These are phyloP conservation scores for Abscondita cerata DNA, from an alignment of 2,888 invertebrate species.

Conservation along the genomic window DNA sequence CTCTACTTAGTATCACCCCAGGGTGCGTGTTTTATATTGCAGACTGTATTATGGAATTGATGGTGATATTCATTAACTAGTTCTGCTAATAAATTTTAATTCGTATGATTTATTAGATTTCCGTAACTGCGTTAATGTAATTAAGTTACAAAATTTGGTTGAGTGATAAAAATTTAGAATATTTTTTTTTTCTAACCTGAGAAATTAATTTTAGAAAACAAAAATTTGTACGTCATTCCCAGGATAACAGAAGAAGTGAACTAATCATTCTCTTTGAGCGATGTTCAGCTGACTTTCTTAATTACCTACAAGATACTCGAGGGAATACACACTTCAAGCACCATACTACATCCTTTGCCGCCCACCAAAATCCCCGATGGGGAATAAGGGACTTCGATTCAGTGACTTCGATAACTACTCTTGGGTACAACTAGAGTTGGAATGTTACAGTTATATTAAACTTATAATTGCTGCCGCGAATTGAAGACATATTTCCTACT, in stretches of 20 bases:
- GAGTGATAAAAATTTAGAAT: too few relatives aligned
- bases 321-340: conserved; percentile 30
- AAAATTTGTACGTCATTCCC: conserved; percentile 22
- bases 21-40: conserved; percentile 10
- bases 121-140: too few relatives aligned
- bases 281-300: conserved; percentile 41
- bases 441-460: conserved; percentile 33
- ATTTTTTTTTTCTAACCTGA: too few relatives aligned
- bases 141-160: too few relatives aligned
- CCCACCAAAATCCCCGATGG: conserved; percentile 10
- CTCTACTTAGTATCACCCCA: background rate
- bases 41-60: conserved; percentile 4
- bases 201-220: conserved; percentile 10
- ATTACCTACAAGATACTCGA: conserved; percentile 35
- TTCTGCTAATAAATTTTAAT: conserved; percentile 3
- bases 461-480: conserved; percentile 33
- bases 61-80: background rate
- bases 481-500: conserved; percentile 27
- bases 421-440: conserved; percentile 26
- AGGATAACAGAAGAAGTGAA: conserved; percentile 38
- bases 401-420: conserved; percentile 30
- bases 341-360: conserved; percentile 23
- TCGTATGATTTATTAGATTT: conserved; percentile 6
- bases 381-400: conserved; percentile 28
- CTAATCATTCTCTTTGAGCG: conserved; percentile 41